These are phyloP conservation scores for Barnardius zonarius DNA, from an alignment of 2,113 vertebrate species.

Conservation along the genomic window DNA sequence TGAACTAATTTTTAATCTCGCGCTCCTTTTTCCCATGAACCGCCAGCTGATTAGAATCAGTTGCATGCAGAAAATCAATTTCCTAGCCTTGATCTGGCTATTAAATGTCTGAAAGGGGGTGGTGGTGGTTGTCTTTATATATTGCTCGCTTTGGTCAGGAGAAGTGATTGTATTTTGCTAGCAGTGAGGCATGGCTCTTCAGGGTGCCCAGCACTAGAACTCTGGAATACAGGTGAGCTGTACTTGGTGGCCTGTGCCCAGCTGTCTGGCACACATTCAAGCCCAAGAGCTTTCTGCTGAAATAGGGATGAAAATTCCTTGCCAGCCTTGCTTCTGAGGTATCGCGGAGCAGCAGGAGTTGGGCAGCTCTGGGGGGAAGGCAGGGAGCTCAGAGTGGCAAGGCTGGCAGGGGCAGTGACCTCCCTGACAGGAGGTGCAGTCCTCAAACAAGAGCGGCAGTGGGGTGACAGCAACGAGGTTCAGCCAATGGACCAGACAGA, in stretches of 20 bases:
- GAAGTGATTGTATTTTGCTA: background rate
- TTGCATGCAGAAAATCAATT: background rate
- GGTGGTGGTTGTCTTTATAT: background rate
- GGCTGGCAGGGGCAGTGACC: background rate
- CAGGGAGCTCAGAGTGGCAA: background rate
- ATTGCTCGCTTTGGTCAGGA: background rate
- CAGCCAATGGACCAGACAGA: background rate
- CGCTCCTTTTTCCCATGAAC: background rate
- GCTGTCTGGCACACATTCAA: rapidly evolving
- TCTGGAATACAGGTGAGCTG: background rate
- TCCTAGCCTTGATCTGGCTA: background rate
- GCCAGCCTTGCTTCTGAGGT: background rate
- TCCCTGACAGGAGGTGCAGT: background rate
- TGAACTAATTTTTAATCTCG: background rate
- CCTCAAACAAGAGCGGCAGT: background rate
- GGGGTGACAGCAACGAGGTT: background rate
- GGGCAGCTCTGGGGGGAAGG: background rate
- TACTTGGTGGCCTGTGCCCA: background rate
- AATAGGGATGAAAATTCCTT: background rate
- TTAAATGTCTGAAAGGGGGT: background rate
- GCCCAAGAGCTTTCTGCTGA: background rate
- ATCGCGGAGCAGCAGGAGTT: background rate
- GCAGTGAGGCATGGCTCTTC: background rate
- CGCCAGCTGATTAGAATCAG: background rate
- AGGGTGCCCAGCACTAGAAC: background rate